Base-by-base conservation (phyloP, 2,888 invertebrate genomes). In the Fragum fragum region DNA sequence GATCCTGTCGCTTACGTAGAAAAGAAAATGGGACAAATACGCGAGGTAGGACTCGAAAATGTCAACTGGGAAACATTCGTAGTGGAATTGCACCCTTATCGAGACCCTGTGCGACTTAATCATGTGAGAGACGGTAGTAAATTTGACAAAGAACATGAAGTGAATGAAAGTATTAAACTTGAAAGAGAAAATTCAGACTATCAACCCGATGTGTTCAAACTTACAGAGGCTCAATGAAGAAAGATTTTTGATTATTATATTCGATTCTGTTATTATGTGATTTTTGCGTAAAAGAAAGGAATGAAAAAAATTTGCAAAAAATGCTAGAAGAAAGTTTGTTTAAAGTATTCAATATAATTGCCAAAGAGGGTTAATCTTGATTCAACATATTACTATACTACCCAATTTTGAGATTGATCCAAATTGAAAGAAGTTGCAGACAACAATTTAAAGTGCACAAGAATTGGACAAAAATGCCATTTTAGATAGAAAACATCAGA, bases 51-150 rank as follows among this genome's bases (percentile, higher is more conserved):
- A 23, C 76, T 91, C 21, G 90, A 92, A 28, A 92, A 93, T 70
- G 90, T 94, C 6, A 91, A 93, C 83, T 94, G 94, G 94, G 93
- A 94, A 82, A 91, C 93, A 21, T 93, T 94, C 86, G 90, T 94
- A 7, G 83, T 88, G 32, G 87, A 91, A 42, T 81, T 94, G 28
- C 94, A 94, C 75, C 93, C 94, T 1, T 92, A 92, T 69, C 76
- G 93, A 66, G 90, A 93, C 79, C 84, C 89, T 5, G 74, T 90
- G 0, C 75, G 93, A 6, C 81, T 90, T 26, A 86, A 87, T 29
- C 78, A 90, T 75, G 83, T 93, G 5, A 84, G 87, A 29, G 93
- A 93, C 79, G 91, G 90, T 11, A 92, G 91, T 81, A 89, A 89
- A 57, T 92, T 86, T 79, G 91, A 91, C 73, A 90, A 81, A 61